phyloP scores from a whole-genome alignment of 2,113 vertebrate species.

The zebrafish (Danio rerio) region DNA sequence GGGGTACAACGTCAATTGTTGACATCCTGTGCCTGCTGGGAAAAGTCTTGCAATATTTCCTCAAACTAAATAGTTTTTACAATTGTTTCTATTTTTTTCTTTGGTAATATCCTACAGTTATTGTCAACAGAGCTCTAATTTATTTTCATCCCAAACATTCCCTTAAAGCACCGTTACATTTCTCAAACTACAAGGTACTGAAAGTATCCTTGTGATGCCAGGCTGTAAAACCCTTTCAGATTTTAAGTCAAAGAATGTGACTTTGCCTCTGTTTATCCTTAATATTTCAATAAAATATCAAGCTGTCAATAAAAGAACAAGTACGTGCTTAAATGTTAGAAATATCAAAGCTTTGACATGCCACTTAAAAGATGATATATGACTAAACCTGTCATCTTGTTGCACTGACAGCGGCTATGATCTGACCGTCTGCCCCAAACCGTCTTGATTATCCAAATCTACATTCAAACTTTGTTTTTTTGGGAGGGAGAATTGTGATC shows the following conservation, averaged over 20 bases:
- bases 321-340: neutral
- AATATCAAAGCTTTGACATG: constrained; percentile 1
- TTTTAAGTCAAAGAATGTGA: neutral
- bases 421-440: neutral
- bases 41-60: no score
- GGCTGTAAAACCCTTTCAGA: neutral
- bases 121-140: no score
- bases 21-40: no score
- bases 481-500: neutral
- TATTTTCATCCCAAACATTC: no score
- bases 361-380: neutral
- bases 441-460: no score
- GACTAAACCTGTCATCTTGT: constrained; percentile 1
- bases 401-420: neutral
- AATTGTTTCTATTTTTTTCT: neutral
- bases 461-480: no score
- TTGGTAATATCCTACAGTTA: neutral
- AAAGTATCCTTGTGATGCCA: neutral
- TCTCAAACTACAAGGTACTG: neutral
- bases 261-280: constrained; percentile 4
- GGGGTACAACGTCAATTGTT: no score
- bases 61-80: no score
- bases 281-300: constrained; percentile 10
- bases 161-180: neutral
- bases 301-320: constrained; percentile 25